A percentile compares a stretch with the other conserved stretches of the same genome.
Evolutionary conservation across 2,797 vertebrate species (phyloP).

Genomic region (Eospalax fontanierii): DNA sequence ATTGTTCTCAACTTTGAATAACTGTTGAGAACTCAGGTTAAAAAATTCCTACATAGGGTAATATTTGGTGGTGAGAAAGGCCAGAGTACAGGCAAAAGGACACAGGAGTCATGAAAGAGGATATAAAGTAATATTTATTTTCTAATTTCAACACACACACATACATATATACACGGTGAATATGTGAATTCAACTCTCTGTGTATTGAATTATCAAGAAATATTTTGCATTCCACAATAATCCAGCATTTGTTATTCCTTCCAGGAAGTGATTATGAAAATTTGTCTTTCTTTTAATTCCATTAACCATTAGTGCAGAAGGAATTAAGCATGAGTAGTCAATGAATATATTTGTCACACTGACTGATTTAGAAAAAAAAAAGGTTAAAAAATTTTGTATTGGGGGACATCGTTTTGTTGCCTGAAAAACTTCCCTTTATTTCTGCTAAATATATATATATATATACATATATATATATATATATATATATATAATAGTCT

Average conservation of each 20-base stretch:
- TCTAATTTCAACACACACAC: neutral
- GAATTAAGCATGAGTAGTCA: neutral
- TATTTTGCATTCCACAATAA: neutral
- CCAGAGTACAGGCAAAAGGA: neutral
- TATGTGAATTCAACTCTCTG: neutral
- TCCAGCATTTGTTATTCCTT: neutral
- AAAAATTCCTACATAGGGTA: neutral
- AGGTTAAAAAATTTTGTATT: neutral
- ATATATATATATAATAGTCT: neutral
- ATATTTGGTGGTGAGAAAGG: neutral
- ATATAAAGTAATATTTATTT: neutral
- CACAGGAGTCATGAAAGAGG: neutral
- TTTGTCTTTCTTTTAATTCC: neutral
- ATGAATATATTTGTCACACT: neutral
- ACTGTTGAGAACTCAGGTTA: conserved; percentile 35
- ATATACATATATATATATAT: too few species aligned
- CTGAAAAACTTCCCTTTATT: neutral
- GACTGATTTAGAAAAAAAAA: neutral
- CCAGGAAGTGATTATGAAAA: neutral
- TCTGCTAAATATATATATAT: too few species aligned
- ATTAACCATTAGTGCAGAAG: neutral
- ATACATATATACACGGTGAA: neutral
- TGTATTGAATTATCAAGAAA: neutral
- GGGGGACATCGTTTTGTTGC: neutral
- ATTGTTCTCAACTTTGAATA: conserved; percentile 1